A percentile compares a stretch with the other conserved stretches of the same genome.
phyloP scores from a whole-genome alignment of 2,797 vertebrate genomes.

The Pseudopleuronectes americanus region DNA sequence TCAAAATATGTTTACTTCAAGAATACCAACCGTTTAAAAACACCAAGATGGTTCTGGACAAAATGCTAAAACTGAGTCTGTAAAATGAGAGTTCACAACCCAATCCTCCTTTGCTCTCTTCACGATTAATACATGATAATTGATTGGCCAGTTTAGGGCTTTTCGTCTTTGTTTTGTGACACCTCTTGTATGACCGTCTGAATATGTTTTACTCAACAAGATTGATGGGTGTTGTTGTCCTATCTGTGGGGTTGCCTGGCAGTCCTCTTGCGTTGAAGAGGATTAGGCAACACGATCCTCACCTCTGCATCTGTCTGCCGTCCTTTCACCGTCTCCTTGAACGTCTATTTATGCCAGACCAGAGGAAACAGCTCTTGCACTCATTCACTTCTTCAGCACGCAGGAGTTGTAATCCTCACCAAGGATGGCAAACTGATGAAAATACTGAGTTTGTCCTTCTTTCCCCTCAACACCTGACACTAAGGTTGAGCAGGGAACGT shows the following conservation, averaged over 20 bases:
- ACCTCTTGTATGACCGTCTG: too few species aligned
- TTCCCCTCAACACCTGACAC: constrained; percentile 32
- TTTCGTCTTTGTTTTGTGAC: background rate
- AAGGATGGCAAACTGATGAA: constrained; percentile 19
- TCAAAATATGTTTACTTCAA: too few species aligned
- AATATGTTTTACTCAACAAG: too few species aligned
- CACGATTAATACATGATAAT: too few species aligned
- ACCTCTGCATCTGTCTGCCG: background rate
- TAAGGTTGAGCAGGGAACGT: constrained; percentile 57
- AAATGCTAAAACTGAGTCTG: too few species aligned
- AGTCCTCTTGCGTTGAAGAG: background rate
- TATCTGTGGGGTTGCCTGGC: background rate
- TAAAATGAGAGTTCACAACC: too few species aligned
- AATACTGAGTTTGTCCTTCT: constrained; percentile 6
- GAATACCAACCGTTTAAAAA: too few species aligned
- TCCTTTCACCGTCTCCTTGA: constrained; percentile 19
- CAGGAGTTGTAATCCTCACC: background rate
- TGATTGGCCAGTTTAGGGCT: too few species aligned
- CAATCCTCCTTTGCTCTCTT: too few species aligned
- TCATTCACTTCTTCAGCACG: constrained; percentile 8
- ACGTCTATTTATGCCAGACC: constrained; percentile 1
- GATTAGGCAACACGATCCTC: constrained; percentile 4
- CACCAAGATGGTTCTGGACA: too few species aligned
- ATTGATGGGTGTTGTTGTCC: background rate
- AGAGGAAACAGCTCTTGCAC: constrained; percentile 18